Evolutionary conservation across 2,797 vertebrate species (phyloP).

Genomic region (Lindbergichthys nudifrons): DNA sequence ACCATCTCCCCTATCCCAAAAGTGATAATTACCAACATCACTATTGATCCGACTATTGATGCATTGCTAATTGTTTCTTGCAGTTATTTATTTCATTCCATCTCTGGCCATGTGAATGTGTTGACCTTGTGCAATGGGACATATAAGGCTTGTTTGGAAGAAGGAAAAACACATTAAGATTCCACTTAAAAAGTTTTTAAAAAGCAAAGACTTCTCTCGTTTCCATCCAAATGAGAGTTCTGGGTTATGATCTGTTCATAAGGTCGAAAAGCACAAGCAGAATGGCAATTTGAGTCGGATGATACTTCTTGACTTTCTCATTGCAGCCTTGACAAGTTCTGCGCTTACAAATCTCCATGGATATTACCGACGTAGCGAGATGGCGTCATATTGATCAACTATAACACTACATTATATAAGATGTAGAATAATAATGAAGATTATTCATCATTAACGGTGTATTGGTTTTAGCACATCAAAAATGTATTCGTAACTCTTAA

Average conservation of each 20-base stretch:
- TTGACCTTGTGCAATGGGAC: conserved; percentile 82
- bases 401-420: conserved; percentile 64
- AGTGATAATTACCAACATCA: conserved; percentile 88
- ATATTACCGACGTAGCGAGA: conserved; percentile 63
- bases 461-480: conserved; percentile 80
- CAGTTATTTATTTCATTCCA: conserved; percentile 83
- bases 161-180: conserved; percentile 72
- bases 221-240: conserved; percentile 40
- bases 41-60: conserved; percentile 86
- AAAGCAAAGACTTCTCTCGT: conserved; percentile 54
- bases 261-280: conserved; percentile 53
- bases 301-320: conserved; percentile 52
- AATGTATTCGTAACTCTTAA: conserved; percentile 73
- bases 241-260: conserved; percentile 56
- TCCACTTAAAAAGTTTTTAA: conserved; percentile 64
- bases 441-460: conserved; percentile 80
- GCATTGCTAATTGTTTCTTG: conserved; percentile 86
- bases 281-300: conserved; percentile 70
- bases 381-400: conserved; percentile 72
- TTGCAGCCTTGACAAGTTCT: conserved; percentile 71
- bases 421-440: conserved; percentile 81
- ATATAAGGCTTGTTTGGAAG: conserved; percentile 49
- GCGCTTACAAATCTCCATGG: conserved; percentile 61
- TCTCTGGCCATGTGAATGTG: conserved; percentile 67
- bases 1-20: conserved; percentile 83